Percentiles rank a stretch among this genome's conserved stretches.
Conservation (phyloP, 1,140 invertebrate genomes). For the Aphaenogaster rudis region DNA sequence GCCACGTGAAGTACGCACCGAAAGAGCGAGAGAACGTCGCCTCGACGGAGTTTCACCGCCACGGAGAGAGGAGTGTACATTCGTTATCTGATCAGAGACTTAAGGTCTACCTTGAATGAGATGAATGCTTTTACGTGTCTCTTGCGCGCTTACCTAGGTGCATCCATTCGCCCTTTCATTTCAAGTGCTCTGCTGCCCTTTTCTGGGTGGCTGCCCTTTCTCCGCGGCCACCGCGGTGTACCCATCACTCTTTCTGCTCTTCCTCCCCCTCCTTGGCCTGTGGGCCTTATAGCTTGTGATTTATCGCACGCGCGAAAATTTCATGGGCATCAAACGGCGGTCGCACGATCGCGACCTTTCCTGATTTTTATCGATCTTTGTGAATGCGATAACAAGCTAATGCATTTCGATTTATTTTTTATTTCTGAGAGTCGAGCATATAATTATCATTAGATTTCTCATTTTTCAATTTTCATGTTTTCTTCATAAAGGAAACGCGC, state of each 20-base stretch:
- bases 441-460: not conserved
- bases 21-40: slow-evolving; percentile 54
- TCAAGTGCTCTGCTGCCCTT: slow-evolving; percentile 82
- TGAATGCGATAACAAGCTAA: not conserved
- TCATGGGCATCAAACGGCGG: slow-evolving; percentile 70
- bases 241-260: slow-evolving; percentile 76
- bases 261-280: not conserved
- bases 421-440: not conserved
- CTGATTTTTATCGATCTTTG: slow-evolving; percentile 1
- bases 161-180: slow-evolving; percentile 85
- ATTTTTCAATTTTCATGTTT: not conserved
- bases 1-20: slow-evolving; percentile 32
- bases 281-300: slow-evolving; percentile 72
- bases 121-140: slow-evolving; percentile 86
- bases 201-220: slow-evolving; percentile 83
- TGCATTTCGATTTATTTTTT: not conserved
- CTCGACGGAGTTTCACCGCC: slow-evolving; percentile 25
- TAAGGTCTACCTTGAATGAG: slow-evolving; percentile 85
- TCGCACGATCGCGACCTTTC: slow-evolving; percentile 14
- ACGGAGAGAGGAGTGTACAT: slow-evolving; percentile 83
- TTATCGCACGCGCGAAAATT: slow-evolving; percentile 82
- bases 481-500: not conserved
- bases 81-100: slow-evolving; percentile 86
- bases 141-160: slow-evolving; percentile 85
- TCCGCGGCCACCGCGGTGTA: slow-evolving; percentile 70